Percentiles rank a stretch among this genome's conserved stretches.
These are phyloP conservation scores for Meiosimyza platycephala DNA, from an alignment of 2,888 invertebrate genomes.

Conservation along the genomic window DNA sequence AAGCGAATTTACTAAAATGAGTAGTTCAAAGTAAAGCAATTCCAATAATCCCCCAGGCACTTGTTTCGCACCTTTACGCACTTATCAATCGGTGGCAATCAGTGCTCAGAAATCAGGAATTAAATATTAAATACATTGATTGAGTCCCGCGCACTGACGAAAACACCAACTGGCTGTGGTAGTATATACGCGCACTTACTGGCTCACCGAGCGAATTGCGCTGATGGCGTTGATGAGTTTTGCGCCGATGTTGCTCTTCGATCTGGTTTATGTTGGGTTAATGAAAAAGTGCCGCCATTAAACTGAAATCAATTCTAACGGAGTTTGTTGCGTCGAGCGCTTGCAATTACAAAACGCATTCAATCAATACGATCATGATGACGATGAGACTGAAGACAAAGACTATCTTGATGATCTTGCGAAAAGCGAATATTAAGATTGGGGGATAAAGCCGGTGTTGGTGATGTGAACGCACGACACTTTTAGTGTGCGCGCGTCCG, in stretches of 20 bases:
- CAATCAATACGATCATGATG: constrained; percentile 10
- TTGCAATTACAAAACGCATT: constrained; percentile 31
- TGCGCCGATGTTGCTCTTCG: background rate
- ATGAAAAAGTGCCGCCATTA: constrained; percentile 39
- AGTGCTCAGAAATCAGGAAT: constrained; percentile 44
- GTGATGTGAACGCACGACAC: background rate
- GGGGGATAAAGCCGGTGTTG: background rate
- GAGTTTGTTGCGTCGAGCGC: constrained; percentile 25
- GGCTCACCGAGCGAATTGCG: background rate
- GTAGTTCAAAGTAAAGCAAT: constrained; percentile 7
- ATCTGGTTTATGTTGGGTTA: constrained; percentile 14
- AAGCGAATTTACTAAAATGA: background rate
- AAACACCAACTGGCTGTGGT: constrained; percentile 31
- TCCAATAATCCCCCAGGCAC: constrained; percentile 52
- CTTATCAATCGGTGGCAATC: constrained; percentile 48
- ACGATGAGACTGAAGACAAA: background rate
- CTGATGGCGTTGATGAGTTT: constrained; percentile 5
- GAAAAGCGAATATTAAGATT: background rate
- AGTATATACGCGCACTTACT: constrained; percentile 15
- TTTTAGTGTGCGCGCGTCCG: background rate
- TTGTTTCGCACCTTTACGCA: constrained; percentile 57
- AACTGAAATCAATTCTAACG: constrained; percentile 45
- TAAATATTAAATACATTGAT: constrained; percentile 50
- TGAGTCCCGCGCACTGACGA: constrained; percentile 44
- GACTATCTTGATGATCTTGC: background rate